Base-by-base conservation (phyloP, 1,140 invertebrate species). In the Hyles euphorbiae region DNA sequence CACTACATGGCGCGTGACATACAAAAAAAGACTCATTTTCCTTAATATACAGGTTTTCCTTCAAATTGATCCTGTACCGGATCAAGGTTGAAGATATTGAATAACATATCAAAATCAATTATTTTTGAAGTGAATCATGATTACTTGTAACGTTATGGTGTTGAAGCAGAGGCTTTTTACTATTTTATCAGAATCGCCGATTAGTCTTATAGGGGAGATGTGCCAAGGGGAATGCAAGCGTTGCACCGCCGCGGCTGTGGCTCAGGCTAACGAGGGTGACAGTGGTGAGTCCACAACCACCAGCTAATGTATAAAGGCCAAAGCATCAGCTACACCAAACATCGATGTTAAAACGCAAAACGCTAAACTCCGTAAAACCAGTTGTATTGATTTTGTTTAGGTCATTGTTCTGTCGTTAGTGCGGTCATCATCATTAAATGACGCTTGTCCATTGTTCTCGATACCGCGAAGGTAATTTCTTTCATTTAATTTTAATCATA, bases 151-250 rank as follows among this genome's bases (percentile, higher is more conserved):
- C 4, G 5, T 5, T 5, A 5, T 40, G 36, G 8, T 40, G 2
- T 40, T 40, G 36, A 40, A 40, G 22, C 36, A 40, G 36, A 40
- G 36, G 8, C 54, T 51, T 46, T 47, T 11, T 63, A 58, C 67
- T 72, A 67, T 73, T 22, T 22, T 81, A 61, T 72, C 72, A 65
- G 74, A 73, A 66, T 68, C 68, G 58, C 68, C 64, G 59, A 66
- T 75, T 73, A 76, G 61, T 75, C 66, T 76, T 69, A 65, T 77
- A 67, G 76, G 64, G 56, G 73, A 76, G 51, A 72, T 79, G 69
- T 83, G 74, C 69, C 58, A 60, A 49, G 63, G 69, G 45, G 68
- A 76, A 68, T 87, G 85, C 73, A 85, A 82, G 72, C 75, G 81
- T 52, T 88, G 85, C 64, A 78, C 72, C 47, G 76, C 77, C 45